phyloP scores from a whole-genome alignment of 2,113 vertebrate species.

The Pavo muticus region DNA sequence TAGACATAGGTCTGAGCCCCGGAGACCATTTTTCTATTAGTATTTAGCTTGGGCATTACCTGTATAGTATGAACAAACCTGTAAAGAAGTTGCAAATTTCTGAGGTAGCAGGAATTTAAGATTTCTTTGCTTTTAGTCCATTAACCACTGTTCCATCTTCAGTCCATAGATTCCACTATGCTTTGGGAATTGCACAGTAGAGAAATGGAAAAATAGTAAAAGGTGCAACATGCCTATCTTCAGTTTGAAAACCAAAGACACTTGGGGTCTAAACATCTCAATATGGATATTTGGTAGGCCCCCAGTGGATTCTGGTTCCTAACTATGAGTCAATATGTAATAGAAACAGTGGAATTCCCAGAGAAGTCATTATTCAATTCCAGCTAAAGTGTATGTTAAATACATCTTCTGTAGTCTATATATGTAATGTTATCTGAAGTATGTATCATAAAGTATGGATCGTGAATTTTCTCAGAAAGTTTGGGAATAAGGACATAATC shows the following conservation, averaged over 20 bases:
- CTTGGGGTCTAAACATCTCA: not conserved
- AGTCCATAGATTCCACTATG: not conserved
- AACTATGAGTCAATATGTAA: fast-evolving
- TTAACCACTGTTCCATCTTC: not conserved
- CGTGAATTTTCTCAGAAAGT: not conserved
- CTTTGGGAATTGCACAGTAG: not conserved
- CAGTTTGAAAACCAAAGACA: not conserved
- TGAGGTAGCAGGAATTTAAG: not conserved
- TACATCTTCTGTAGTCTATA: not conserved
- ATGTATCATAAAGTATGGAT: not conserved
- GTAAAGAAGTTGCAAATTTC: not conserved
- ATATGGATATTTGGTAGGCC: not conserved
- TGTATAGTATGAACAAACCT: not conserved
- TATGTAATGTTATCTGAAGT: not conserved
- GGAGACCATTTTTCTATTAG: not conserved
- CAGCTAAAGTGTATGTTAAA: not conserved
- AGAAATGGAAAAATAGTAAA: not conserved
- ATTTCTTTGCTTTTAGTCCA: not conserved
- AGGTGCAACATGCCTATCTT: not conserved
- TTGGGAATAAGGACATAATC: not conserved
- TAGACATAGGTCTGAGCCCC: not conserved
- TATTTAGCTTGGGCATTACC: not conserved
- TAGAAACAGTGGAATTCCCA: not conserved
- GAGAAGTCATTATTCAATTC: not conserved
- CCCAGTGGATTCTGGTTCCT: not conserved